Evolutionary conservation across 2,113 vertebrate genomes (phyloP), one percentile per base, ranked within the genome.

Genomic region (Psephotus haematonotus): DNA sequence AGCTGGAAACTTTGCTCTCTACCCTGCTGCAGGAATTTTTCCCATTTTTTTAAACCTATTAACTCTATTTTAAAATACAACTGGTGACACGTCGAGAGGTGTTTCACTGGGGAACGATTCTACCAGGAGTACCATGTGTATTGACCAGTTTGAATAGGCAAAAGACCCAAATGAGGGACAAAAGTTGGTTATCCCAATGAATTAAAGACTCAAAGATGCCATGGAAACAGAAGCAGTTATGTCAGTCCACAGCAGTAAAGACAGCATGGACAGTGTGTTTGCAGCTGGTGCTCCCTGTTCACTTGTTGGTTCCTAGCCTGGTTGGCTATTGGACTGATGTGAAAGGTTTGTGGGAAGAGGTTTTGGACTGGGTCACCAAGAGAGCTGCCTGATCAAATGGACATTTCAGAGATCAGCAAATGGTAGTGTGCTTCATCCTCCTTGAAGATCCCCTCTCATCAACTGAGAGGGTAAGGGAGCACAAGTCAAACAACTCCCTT

Each of bases 311-410:
- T 91, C 29, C 29, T 10, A 37, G 39, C 7, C 2, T 57, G 3
- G 63, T 24, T 86, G 69, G 29, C 33, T 82, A 86, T 55, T 44
- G 59, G 11, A 72, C 20, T 41, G 52, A 35, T 28, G 24, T 0
- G 1, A 62, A 53, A 80, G 11, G 55, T 63, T 62, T 72, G 31
- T 50, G 24, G 46, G 20, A 72, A 76, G 31, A 22, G 8, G 8
- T 64, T 88, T 71, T 31, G 44, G 25, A 16, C 44, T 91, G 43
- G 14, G 7, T 72, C 17, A 57, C 17, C 23, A 47, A 37, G 37
- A 22, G 23, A 53, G 6, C 14, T 1, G 4, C 13, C 25, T 67
- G 33, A 49, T 62, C 23, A 44, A 53, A 53, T 0, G 0, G 10
- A 2, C 7, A 5, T 80, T 25, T 57, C 1, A 1, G 62, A 75